A percentile compares a stretch with the other conserved stretches of the same genome.
Conservation (phyloP, 2,113 vertebrate species). For the Sander lucioperca region DNA sequence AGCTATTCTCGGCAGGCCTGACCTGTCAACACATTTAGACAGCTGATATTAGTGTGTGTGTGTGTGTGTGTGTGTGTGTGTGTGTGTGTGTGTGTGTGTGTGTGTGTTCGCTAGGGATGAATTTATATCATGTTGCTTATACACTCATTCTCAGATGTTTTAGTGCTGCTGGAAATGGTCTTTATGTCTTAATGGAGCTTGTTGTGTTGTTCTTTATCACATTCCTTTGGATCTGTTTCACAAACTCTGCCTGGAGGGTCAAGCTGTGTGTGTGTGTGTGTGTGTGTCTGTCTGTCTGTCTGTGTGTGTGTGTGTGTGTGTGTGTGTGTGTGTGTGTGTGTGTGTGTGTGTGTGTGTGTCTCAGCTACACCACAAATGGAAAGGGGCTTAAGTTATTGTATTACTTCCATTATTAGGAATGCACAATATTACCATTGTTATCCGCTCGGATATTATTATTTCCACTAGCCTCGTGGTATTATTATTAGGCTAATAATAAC, state of each 20-base stretch:
- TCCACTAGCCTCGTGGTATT: not conserved
- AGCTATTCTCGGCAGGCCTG: constrained; percentile 39
- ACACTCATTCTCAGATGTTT: not conserved
- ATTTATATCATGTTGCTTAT: not conserved
- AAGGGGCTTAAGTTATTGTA: not conserved
- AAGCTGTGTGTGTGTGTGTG: not conserved
- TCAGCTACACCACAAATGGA: not conserved
- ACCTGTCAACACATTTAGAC: constrained; percentile 26
- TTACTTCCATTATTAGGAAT: not conserved
- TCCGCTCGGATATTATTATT: not conserved
- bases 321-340: constrained; percentile 15
- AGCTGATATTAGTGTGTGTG: constrained; percentile 14
- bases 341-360: constrained; percentile 10
- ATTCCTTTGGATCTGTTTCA: constrained; percentile 54
- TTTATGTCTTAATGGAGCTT: constrained; percentile 39
- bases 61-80: not conserved
- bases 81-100: not conserved
- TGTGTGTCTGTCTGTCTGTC: constrained; percentile 17
- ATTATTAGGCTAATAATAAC: not conserved
- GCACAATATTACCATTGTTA: not conserved
- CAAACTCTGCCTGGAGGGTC: constrained; percentile 29
- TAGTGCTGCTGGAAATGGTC: constrained; percentile 4
- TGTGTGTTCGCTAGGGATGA: not conserved
- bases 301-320: constrained; percentile 13
- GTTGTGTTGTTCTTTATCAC: constrained; percentile 40